A percentile compares a stretch with the other conserved stretches of the same genome.
Conservation (phyloP, 2,113 vertebrate species). For the Petrocephalus zakoni region DNA sequence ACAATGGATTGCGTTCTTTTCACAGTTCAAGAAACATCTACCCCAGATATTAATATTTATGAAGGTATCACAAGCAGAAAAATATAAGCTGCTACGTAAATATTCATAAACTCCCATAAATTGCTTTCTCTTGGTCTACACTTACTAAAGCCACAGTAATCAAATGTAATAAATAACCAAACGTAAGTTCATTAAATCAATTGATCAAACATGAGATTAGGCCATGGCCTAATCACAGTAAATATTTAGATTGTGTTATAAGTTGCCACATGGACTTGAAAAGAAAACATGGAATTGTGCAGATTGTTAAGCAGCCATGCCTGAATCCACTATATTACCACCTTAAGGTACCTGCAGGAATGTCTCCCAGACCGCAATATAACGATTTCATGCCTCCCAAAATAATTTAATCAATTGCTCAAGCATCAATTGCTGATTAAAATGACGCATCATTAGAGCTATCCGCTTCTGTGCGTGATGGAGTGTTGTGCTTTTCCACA, state of each 20-base stretch:
- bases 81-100: background rate
- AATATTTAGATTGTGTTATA: constrained; percentile 6
- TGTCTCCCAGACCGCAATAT: background rate
- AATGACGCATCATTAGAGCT: background rate
- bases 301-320: background rate
- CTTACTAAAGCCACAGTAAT: background rate
- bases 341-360: background rate
- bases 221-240: background rate
- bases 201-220: background rate
- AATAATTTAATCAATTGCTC: background rate
- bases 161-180: background rate
- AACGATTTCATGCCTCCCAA: background rate
- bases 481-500: background rate
- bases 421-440: background rate
- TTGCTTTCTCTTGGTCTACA: constrained; percentile 12
- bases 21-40: constrained; percentile 14
- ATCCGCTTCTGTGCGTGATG: background rate
- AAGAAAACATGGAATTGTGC: background rate
- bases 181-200: background rate
- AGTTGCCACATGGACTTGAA: background rate
- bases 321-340: background rate
- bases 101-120: background rate
- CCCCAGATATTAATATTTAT: constrained; percentile 22
- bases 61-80: background rate
- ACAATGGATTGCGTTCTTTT: too few relatives aligned